Base-by-base conservation (phyloP, 92 coral and sea anemone species). In the Zoanthus sociatus region DNA sequence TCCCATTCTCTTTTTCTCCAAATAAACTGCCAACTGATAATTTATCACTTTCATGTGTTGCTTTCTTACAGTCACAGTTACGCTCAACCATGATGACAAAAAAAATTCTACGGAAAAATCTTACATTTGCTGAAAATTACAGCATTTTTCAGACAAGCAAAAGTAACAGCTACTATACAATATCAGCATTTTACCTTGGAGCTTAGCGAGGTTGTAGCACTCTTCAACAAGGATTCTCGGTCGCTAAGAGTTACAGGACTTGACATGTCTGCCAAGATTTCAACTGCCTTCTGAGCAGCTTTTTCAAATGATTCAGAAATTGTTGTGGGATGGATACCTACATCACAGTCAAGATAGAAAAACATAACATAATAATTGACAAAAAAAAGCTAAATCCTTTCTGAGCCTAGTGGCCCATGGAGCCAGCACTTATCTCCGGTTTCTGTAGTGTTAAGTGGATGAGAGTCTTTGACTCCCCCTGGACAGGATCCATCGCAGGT, bases 261-360 rank as follows among this genome's bases (percentile, higher is more conserved):
- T 0, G 99, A 88, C 96, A 96, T 96, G 30, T 86, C 86, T 31
- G 95, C 93, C 50, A 96, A 79, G 78, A 96, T 94, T 79, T 96
- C 99, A 5, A 96, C 97, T 47, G 98, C 98, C 71, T 94, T 96
- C 55, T 83, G 79, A 20, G 97, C 90, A 15, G 98, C 99, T 55
- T 92, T 89, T 56, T 95, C 96, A 91, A 96, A 96, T 13, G 99
- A 94, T 46, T 96, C 99, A 1, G 99, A 96, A 46, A 96, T 88
- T 30, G 95, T 96, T 53, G 98, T 96, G 9, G 99, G 99, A 47
- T 96, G 99, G 51, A 96, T 96, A 86, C 99, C 99, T 96, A 56
- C 16, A 50, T 61, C 6, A 4, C 48, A 77, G 33, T 3, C 30
- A 69, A 30, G 53, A 60, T 11, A 1, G 16, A 67, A 9, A 0